Base-by-base conservation (phyloP, 2,113 vertebrate species). In the Ophiodon elongatus region DNA sequence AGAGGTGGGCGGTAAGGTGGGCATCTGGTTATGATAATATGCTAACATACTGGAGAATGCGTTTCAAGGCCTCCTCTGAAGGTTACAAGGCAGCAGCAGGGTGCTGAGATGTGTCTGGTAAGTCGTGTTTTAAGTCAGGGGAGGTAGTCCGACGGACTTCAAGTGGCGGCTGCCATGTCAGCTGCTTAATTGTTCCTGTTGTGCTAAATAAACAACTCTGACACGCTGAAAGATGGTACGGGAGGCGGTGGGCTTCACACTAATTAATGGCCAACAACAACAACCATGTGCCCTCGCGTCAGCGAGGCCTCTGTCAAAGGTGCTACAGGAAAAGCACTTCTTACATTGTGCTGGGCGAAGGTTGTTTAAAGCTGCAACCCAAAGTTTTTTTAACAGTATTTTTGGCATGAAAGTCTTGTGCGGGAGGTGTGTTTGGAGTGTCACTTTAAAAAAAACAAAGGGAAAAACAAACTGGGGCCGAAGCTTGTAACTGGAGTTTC, bases 191-290 rank as follows among this genome's bases (percentile, higher is more conserved):
- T 90, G 90, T 90, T 90, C 83, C 76, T 88, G 88, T 86, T 88
- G 84, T 84, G 89, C 73, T 77, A 86, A 91, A 92, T 89, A 91
- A 94, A 91, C 88, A 91, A 72, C 66, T 79, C 56, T 91, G 92
- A 92, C 86, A 84, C 17, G 59, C 1, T 62, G 72, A 82, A 80
- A 56, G 76, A 64, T 0, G 65, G 70, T 60, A 11, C 1, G 41
- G 4, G 77, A 70, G 85, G 80, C 15, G 54, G 69, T 65, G 73
- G 73, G 76, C 77, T 87, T 74, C 63, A 70, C 66, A 54, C 80
- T 91, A 90, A 93, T 92, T 90, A 93, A 85, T 70, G 83, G 82
- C 82, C 82, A 50, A 50, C 19, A 90, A 82, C 88, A 84, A 54
- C 82, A 80, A 74, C 23, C 71, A 72, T 73, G 82, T 66, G 89